These are phyloP conservation scores for Pteruthius melanotis DNA, from an alignment of 2,113 vertebrate genomes.

Conservation along the genomic window DNA sequence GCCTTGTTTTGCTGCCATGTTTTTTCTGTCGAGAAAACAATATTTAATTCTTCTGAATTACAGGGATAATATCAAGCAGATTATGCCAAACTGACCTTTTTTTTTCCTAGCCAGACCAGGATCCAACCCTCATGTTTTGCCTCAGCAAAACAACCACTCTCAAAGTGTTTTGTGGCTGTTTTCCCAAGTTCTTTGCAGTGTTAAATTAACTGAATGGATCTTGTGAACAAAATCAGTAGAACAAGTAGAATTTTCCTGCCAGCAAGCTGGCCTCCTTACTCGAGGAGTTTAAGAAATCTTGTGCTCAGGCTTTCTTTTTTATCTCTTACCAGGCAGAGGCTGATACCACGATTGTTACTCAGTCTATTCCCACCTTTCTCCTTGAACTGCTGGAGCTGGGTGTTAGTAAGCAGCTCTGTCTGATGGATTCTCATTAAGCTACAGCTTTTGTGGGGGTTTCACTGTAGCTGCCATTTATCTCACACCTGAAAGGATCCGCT, in stretches of 20 bases:
- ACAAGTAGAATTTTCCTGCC: constrained; percentile 10
- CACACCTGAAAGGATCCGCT: not conserved
- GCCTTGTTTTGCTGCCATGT: not conserved
- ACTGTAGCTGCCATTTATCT: constrained; percentile 40
- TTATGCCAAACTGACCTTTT: not conserved
- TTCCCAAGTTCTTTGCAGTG: not conserved
- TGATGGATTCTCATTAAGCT: constrained; percentile 53
- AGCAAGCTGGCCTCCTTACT: not conserved
- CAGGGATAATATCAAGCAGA: not conserved
- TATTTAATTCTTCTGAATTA: not conserved
- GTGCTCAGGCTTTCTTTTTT: not conserved
- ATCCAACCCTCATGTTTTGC: not conserved
- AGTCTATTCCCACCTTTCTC: not conserved
- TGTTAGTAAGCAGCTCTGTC: constrained; percentile 41
- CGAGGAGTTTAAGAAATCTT: not conserved
- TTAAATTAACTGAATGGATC: not conserved
- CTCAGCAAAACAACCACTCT: not conserved
- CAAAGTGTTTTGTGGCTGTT: not conserved
- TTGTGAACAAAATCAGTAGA: not conserved
- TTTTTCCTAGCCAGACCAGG: not conserved
- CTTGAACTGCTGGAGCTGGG: not conserved
- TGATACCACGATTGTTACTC: not conserved
- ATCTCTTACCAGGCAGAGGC: not conserved
- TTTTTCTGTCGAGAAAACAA: not conserved
- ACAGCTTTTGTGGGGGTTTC: constrained; percentile 46